Conservation (phyloP, 2,113 vertebrate species). For the Nicator chloris region DNA sequence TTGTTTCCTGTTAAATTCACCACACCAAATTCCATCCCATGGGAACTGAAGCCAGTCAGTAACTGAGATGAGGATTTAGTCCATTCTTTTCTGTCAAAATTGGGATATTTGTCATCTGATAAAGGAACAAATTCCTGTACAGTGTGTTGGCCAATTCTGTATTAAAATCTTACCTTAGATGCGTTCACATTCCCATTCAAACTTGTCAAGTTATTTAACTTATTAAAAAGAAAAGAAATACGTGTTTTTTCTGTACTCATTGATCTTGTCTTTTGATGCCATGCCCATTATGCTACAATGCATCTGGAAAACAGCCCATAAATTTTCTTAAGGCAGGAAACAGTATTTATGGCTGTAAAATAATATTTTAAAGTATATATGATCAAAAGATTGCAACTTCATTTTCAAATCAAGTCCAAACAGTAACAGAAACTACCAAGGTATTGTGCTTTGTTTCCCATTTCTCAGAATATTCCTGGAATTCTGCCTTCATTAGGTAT, state of each 20-base stretch:
- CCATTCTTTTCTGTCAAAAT: conserved; percentile 27
- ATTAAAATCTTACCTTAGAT: neutral
- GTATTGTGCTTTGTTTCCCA: neutral
- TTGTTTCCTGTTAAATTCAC: conserved; percentile 61
- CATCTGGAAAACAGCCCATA: neutral
- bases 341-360: conserved; percentile 18
- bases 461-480: neutral
- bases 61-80: conserved; percentile 29
- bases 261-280: conserved; percentile 37
- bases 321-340: conserved; percentile 24
- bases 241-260: neutral
- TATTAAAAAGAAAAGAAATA: neutral
- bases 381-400: conserved; percentile 40
- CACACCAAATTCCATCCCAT: conserved; percentile 27
- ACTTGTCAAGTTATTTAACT: neutral
- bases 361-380: conserved; percentile 10
- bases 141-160: neutral
- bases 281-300: conserved; percentile 17
- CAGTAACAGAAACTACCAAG: neutral
- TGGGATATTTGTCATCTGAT: conserved; percentile 10
- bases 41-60: conserved; percentile 23
- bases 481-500: neutral
- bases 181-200: neutral
- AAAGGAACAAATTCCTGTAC: neutral
- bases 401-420: conserved; percentile 14